These are phyloP conservation scores for Apogon hyalosoma DNA, from an alignment of 2,797 vertebrate genomes.

Conservation along the genomic window DNA sequence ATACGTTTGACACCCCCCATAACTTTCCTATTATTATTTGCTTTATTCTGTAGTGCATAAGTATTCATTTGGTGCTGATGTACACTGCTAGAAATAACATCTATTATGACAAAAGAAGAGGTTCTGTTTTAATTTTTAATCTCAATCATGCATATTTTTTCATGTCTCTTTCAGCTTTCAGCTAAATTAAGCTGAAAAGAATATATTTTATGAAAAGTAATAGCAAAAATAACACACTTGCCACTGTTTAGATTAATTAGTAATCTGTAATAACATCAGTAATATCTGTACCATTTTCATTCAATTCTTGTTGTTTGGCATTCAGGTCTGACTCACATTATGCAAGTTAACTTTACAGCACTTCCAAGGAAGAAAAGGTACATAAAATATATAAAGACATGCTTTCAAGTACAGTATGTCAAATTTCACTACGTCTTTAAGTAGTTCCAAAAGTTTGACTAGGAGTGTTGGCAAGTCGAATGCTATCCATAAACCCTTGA, in stretches of 20 bases:
- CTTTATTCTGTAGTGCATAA: background rate
- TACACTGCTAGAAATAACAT: background rate
- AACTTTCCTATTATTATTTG: too few relatives aligned
- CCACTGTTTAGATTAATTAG: too few relatives aligned
- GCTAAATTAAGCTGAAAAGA: background rate
- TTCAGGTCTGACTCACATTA: conserved; percentile 5
- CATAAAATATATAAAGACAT: background rate
- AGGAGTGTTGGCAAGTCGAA: too few relatives aligned
- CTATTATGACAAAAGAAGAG: background rate
- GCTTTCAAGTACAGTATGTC: conserved; percentile 22
- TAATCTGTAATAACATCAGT: background rate
- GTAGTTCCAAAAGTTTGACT: conserved; percentile 16
- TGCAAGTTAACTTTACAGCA: background rate
- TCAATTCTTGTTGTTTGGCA: conserved; percentile 17
- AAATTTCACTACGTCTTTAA: conserved; percentile 28
- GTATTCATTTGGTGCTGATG: background rate
- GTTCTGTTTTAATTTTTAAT: background rate
- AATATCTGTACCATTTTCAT: conserved; percentile 25
- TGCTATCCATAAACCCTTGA: background rate
- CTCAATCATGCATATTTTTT: too few relatives aligned
- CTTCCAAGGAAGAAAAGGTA: background rate
- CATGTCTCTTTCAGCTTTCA: too few relatives aligned
- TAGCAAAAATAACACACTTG: background rate
- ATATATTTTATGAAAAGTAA: background rate
- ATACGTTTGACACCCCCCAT: too few relatives aligned